Conservation (phyloP, 2,797 vertebrate genomes). For the Merluccius polli region DNA sequence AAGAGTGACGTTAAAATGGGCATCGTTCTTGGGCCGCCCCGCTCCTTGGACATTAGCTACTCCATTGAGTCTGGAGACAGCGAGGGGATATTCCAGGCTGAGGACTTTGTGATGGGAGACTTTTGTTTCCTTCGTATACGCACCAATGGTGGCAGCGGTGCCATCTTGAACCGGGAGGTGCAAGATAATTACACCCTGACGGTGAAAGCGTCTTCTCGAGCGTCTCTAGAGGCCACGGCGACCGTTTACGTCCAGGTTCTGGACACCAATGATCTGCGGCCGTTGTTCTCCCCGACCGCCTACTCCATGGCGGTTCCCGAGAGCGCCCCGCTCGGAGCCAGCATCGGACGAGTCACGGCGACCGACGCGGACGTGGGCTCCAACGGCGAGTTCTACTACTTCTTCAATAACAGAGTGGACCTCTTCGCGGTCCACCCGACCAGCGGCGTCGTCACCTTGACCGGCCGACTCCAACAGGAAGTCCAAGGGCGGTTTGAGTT, state of each 20-base stretch:
- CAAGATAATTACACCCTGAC: constrained; percentile 87
- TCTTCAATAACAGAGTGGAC: constrained; percentile 85
- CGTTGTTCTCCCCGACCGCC: constrained; percentile 92
- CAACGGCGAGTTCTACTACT: constrained; percentile 96
- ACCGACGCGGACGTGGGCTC: constrained; percentile 95
- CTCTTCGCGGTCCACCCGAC: constrained; percentile 93
- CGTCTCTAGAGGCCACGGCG: constrained; percentile 76
- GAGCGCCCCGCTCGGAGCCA: constrained; percentile 84
- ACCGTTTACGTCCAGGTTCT: constrained; percentile 85
- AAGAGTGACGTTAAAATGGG: constrained; percentile 89
- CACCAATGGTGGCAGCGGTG: constrained; percentile 83
- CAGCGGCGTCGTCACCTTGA: constrained; percentile 85
- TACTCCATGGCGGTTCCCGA: constrained; percentile 90
- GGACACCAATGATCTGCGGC: constrained; percentile 95
- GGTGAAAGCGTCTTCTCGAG: constrained; percentile 82
- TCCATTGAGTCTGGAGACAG: constrained; percentile 86
- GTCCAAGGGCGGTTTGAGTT: constrained; percentile 80
- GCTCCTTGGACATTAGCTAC: constrained; percentile 82
- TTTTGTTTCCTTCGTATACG: constrained; percentile 93
- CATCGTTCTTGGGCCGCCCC: constrained; percentile 72
- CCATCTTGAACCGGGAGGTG: constrained; percentile 90
- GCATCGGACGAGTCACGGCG: constrained; percentile 85
- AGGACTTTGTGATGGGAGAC: constrained; percentile 87
- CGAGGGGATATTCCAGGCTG: constrained; percentile 90
- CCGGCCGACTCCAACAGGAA: constrained; percentile 76